phyloP scores from a whole-genome alignment of 2,113 vertebrate species.

The Jacana jacana region DNA sequence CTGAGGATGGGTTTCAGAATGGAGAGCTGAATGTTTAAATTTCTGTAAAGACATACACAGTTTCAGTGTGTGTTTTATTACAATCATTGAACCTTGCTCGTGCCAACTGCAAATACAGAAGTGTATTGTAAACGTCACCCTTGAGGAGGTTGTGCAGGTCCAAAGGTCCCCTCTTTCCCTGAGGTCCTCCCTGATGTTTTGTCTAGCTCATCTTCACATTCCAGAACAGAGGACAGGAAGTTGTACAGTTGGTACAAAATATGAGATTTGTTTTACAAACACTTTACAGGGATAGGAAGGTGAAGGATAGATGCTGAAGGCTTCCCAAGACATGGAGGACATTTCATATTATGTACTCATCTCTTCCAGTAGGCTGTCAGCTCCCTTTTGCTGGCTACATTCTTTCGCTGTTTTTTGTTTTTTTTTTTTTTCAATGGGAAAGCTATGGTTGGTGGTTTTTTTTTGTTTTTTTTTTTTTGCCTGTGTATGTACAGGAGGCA shows the following conservation, averaged over 20 bases:
- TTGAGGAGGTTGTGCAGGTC: background rate
- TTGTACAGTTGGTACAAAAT: background rate
- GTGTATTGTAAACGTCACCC: background rate
- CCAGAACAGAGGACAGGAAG: background rate
- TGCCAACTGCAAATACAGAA: background rate
- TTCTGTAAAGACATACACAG: background rate
- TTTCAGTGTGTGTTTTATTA: background rate
- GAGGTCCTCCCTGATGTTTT: constrained; percentile 6
- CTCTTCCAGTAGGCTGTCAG: background rate
- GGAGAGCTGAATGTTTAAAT: background rate
- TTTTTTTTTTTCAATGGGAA: background rate
- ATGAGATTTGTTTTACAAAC: background rate
- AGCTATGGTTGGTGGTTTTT: background rate
- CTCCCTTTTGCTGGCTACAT: background rate
- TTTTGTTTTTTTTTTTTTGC: no score
- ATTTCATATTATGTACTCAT: background rate
- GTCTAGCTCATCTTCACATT: constrained; percentile 29
- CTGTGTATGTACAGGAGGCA: no score
- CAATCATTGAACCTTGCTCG: background rate
- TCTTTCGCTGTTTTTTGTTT: background rate
- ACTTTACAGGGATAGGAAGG: background rate
- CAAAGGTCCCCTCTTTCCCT: background rate
- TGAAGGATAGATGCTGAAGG: background rate
- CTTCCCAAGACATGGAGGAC: background rate
- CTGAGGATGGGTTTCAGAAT: background rate